phyloP scores from a whole-genome alignment of 2,113 vertebrate genomes.

The Pangasianodon gigas region DNA sequence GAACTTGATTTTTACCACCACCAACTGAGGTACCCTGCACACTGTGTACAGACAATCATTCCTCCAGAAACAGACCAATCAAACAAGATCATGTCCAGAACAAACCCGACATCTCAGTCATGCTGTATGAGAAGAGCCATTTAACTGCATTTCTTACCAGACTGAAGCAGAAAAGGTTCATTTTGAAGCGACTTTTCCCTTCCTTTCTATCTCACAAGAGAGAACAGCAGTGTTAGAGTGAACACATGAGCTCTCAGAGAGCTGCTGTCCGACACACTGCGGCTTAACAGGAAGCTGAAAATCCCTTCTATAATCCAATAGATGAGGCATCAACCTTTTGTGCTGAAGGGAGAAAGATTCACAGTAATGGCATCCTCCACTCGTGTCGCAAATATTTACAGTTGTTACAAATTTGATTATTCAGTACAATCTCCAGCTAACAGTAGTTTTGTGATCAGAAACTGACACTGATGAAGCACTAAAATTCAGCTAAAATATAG shows the following conservation, averaged over 20 bases:
- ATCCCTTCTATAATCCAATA: conserved; percentile 90
- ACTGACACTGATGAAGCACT: background rate
- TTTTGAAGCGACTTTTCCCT: conserved; percentile 59
- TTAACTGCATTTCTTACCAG: conserved; percentile 77
- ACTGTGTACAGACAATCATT: background rate
- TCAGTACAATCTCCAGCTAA: background rate
- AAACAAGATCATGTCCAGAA: background rate
- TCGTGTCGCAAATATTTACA: background rate
- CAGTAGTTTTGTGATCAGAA: background rate
- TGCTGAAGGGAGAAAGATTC: background rate
- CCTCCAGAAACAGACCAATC: background rate
- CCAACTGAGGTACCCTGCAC: background rate
- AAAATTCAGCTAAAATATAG: background rate
- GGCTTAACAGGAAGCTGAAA: conserved; percentile 83
- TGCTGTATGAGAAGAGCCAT: background rate
- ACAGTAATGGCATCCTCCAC: background rate
- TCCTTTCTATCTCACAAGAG: conserved; percentile 28
- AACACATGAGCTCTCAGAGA: conserved; percentile 51
- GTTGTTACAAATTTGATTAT: background rate
- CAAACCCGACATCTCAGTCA: conserved; percentile 55
- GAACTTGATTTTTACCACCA: background rate
- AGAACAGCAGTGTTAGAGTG: background rate
- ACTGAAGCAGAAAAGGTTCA: conserved; percentile 96
- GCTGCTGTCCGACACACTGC: conserved; percentile 65
- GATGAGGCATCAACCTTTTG: conserved; percentile 65